phyloP scores from a whole-genome alignment of 2,888 invertebrate species.

The Spilarctia lutea region DNA sequence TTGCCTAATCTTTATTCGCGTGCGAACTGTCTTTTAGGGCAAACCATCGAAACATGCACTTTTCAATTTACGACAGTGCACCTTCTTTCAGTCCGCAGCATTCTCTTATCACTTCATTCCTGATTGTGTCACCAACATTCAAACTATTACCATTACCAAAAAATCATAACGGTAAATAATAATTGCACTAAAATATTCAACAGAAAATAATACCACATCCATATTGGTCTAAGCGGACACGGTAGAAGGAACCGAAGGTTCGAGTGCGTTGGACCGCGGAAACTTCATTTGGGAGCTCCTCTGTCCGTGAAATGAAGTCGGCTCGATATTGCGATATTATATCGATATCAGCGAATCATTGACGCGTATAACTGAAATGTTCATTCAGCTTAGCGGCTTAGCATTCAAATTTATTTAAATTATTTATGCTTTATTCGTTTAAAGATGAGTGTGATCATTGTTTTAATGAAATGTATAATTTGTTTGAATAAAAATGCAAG shows the following conservation, averaged over 20 bases:
- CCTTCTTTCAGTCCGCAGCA: no score
- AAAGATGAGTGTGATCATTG: no score
- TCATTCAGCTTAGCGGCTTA: slow-evolving; percentile 20
- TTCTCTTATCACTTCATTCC: no score
- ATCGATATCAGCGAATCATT: slow-evolving; percentile 56
- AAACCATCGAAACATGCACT: no score
- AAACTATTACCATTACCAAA: background rate
- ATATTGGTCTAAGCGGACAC: slow-evolving; percentile 36
- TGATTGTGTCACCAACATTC: no score
- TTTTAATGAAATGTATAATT: no score
- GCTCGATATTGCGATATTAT: slow-evolving; percentile 72
- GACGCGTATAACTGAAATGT: slow-evolving; percentile 53
- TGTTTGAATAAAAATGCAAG: no score
- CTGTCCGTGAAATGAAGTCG: slow-evolving; percentile 86
- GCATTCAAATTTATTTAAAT: slow-evolving; percentile 1
- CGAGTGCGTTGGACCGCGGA: slow-evolving; percentile 78
- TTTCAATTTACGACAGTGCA: no score
- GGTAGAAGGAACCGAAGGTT: slow-evolving; percentile 50
- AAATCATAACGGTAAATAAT: background rate
- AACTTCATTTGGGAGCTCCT: slow-evolving; percentile 85
- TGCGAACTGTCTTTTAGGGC: background rate
- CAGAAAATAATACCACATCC: slow-evolving; percentile 57
- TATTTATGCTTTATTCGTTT: no score
- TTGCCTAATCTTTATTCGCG: background rate
- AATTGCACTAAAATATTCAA: background rate